Percentiles rank a stretch among this genome's conserved stretches.
Evolutionary conservation across 1,140 invertebrate species (phyloP).

Genomic region (Tetragnatha versicolor): DNA sequence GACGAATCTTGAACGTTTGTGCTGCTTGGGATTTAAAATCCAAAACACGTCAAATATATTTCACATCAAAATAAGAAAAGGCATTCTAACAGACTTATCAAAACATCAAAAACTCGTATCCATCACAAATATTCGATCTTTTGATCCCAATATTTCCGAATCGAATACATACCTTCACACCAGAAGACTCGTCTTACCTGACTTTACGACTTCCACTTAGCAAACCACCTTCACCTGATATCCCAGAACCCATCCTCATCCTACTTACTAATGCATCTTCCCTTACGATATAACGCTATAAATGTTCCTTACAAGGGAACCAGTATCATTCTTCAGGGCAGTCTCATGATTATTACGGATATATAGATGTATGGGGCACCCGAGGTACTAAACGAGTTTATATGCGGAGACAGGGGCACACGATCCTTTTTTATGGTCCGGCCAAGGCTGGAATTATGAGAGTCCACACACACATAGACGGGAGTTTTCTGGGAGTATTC

Average conservation of each 20-base stretch:
- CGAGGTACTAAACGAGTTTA: constrained; percentile 38
- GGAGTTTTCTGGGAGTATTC: too few species aligned
- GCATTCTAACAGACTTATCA: too few species aligned
- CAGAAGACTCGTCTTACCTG: neutral
- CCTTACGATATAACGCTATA: constrained; percentile 35
- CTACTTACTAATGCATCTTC: constrained; percentile 14
- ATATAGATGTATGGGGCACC: constrained; percentile 32
- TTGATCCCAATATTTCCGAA: too few species aligned
- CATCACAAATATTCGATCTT: too few species aligned
- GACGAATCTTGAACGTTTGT: too few species aligned
- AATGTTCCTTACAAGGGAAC: constrained; percentile 33
- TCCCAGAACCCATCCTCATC: constrained; percentile 27
- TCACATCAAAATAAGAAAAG: too few species aligned
- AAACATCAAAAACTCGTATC: too few species aligned
- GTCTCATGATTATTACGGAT: constrained; percentile 3
- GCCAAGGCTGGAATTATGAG: neutral
- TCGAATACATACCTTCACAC: too few species aligned
- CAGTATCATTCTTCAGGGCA: neutral
- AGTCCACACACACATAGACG: too few species aligned
- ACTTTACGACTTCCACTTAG: neutral
- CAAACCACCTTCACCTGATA: neutral
- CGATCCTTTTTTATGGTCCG: constrained; percentile 1
- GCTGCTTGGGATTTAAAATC: too few species aligned
- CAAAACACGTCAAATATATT: too few species aligned
- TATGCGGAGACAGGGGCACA: neutral